Conservation (phyloP, 2,797 vertebrate genomes). For the Oryzias sinensis region DNA sequence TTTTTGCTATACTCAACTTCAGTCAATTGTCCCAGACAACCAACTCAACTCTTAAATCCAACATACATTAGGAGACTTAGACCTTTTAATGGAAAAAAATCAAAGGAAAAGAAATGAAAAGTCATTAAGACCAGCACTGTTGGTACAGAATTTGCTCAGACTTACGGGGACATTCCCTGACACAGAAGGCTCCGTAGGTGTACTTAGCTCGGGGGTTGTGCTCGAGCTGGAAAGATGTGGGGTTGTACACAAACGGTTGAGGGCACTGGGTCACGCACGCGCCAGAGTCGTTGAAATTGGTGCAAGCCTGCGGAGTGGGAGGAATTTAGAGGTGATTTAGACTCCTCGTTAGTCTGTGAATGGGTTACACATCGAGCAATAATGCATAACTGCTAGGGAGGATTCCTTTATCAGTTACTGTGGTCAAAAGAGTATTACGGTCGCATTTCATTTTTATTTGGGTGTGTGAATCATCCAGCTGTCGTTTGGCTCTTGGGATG, state of each 20-base stretch:
- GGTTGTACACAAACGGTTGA: slow-evolving; percentile 96
- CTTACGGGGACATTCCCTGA: slow-evolving; percentile 98
- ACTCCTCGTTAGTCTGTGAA: no score
- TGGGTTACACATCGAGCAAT: no score
- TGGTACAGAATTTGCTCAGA: slow-evolving; percentile 17
- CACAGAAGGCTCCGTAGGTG: slow-evolving; percentile 96
- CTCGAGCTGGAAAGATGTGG: slow-evolving; percentile 93
- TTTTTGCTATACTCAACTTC: slow-evolving; percentile 42
- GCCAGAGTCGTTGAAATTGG: slow-evolving; percentile 97
- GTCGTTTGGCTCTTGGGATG: slow-evolving; percentile 18
- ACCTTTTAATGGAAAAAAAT: slow-evolving; percentile 17
- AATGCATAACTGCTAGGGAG: neutral
- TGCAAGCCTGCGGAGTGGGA: slow-evolving; percentile 71
- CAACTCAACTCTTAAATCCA: slow-evolving; percentile 34
- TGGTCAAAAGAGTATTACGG: slow-evolving; percentile 36
- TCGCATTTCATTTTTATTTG: slow-evolving; percentile 59
- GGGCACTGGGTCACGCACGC: slow-evolving; percentile 96
- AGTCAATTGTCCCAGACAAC: slow-evolving; percentile 47
- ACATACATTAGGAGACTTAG: slow-evolving; percentile 32
- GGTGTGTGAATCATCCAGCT: slow-evolving; percentile 1
- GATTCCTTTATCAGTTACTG: slow-evolving; percentile 24
- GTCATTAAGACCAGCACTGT: slow-evolving; percentile 15
- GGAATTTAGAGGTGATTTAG: neutral
- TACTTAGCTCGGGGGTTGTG: slow-evolving; percentile 95
- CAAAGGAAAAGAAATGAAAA: slow-evolving; percentile 9